Base-by-base conservation (phyloP, 2,888 invertebrate genomes). In the Yponomeuta evonymella region DNA sequence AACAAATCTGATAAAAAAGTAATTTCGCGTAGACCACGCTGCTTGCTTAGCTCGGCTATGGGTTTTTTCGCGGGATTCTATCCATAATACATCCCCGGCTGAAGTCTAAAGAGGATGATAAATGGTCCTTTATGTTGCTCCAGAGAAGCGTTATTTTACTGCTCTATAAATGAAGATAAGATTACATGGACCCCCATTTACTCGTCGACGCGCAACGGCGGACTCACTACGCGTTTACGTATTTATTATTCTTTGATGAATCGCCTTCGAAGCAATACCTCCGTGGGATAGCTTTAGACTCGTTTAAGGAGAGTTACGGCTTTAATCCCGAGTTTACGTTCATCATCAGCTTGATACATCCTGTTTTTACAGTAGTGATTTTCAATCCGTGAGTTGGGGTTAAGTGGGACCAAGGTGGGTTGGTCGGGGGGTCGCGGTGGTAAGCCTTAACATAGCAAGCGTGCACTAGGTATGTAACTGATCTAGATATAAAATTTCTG, bases 81-180 rank as follows among this genome's bases (percentile, higher is more conserved):
- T 65, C 67, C 63, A 33, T 70, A 70, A 51, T 51, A 51, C 48
- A 63, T 63, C 51, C 63, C 65, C 30, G 48, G 69, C 69, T 69
- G 48, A 71, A 71, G 63, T 71, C 63, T 69, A 67, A 81, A 84
- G 83, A 80, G 83, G 84, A 87, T 88, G 86, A 88, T 89, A 88
- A 89, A 88, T 85, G 82, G 81, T 75, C 81, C 81, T 84, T 85
- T 87, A 86, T 87, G 82, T 84, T 85, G 83, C 82, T 83, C 83
- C 78, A 80, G 76, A 74, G 80, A 79, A 82, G 80, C 82, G 83
- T 87, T 88, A 88, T 88, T 89, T 88, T 85, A 88, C 85, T 85
- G 85, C 84, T 84, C 88, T 86, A 87, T 89, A 88, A 88, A 88
- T 86, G 86, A 88, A 84, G 87, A 88, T 89, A 90, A 88, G 86